A percentile compares a stretch with the other conserved stretches of the same genome.
Evolutionary conservation across 2,888 invertebrate genomes (phyloP).

Genomic region (Plebejus argus): DNA sequence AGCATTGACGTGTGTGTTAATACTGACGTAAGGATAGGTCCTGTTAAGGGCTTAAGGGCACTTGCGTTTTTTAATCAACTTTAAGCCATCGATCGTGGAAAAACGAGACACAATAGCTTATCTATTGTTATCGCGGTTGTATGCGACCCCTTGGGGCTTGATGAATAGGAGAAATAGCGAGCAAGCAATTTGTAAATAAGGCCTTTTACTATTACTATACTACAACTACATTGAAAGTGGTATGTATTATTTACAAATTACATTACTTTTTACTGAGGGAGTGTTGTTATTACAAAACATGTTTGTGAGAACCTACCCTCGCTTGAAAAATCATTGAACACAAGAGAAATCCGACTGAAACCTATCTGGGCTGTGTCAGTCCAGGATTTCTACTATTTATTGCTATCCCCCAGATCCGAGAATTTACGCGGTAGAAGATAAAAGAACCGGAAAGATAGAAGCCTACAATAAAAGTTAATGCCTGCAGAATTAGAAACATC

Average conservation of each 20-base stretch:
- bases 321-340: not conserved
- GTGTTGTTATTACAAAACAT: not conserved
- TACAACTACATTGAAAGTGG: no score
- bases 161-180: no score
- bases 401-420: constrained; percentile 67
- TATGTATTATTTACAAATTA: no score
- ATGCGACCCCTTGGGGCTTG: no score
- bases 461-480: constrained; percentile 36
- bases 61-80: no score
- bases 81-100: no score
- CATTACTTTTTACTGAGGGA: no score
- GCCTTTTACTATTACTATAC: no score
- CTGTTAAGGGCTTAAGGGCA: no score
- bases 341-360: constrained; percentile 52
- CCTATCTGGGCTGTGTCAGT: constrained; percentile 68
- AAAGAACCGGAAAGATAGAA: constrained; percentile 48
- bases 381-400: constrained; percentile 78
- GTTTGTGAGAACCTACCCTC: not conserved
- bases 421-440: constrained; percentile 73
- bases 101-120: no score
- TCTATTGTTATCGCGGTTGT: no score
- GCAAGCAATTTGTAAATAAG: no score
- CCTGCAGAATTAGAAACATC: constrained; percentile 35
- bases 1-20: constrained; percentile 38
- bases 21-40: not conserved